phyloP scores from a whole-genome alignment of 2,797 vertebrate species.

The Chanos chanos region DNA sequence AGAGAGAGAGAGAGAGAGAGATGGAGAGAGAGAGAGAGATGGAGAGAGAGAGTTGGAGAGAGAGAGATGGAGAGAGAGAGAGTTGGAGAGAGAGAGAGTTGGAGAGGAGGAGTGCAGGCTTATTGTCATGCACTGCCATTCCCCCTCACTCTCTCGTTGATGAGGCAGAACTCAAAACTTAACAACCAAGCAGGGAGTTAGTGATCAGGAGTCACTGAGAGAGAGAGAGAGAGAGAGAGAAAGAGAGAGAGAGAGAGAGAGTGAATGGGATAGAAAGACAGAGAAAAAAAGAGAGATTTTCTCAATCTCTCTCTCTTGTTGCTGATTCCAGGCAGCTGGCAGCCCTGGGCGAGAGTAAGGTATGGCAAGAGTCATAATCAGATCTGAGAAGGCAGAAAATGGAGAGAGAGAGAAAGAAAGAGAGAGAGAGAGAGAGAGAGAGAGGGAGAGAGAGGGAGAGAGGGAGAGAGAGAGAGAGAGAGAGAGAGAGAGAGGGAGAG shows the following conservation, averaged over 20 bases:
- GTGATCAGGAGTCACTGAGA: constrained; percentile 38
- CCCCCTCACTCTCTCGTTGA: constrained; percentile 56
- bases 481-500: no score
- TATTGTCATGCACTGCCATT: constrained; percentile 41
- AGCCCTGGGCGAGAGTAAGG: constrained; percentile 15
- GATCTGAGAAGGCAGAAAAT: constrained; percentile 28
- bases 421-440: neutral
- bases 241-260: constrained; percentile 2
- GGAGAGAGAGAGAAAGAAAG: neutral
- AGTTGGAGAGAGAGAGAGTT: neutral
- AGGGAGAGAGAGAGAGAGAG: no score
- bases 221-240: neutral
- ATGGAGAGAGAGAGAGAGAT: neutral
- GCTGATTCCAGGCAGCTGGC: constrained; percentile 22
- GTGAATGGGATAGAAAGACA: neutral
- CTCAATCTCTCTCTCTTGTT: constrained; percentile 36
- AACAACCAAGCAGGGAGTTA: constrained; percentile 43
- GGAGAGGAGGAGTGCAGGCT: no score
- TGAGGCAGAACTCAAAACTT: constrained; percentile 53
- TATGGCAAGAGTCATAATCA: constrained; percentile 30
- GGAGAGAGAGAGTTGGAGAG: neutral
- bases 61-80: no score
- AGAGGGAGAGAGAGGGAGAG: no score
- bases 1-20: neutral
- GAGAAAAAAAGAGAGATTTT: constrained; percentile 23